These are phyloP conservation scores for Scalopus aquaticus DNA, from an alignment of 2,113 vertebrate genomes.

Conservation along the genomic window DNA sequence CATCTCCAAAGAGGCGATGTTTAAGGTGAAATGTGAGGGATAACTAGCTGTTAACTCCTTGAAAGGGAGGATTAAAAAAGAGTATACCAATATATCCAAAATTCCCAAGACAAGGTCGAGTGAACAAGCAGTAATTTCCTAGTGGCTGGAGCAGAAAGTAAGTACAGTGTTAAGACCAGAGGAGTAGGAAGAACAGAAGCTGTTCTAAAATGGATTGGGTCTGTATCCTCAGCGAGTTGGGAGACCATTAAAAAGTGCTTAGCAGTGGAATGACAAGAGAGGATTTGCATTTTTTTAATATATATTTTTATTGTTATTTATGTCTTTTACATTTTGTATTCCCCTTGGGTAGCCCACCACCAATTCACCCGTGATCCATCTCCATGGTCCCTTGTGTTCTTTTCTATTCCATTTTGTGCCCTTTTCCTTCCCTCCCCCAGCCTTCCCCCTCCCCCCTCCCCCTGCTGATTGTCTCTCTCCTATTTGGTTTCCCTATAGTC, in stretches of 20 bases:
- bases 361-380: no score
- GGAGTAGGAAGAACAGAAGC: neutral
- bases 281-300: no score
- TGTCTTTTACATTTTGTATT: no score
- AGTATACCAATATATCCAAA: neutral
- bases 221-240: neutral
- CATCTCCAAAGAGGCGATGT: fast-evolving
- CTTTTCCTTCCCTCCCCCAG: no score
- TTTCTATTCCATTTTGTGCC: no score
- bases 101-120: neutral
- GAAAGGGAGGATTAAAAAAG: neutral
- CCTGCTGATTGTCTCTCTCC: no score
- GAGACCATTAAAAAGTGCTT: neutral
- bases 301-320: no score
- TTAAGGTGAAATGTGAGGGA: neutral
- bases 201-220: neutral
- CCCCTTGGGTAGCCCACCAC: no score
- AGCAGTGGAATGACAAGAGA: neutral
- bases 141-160: neutral
- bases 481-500: no score
- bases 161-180: no score
- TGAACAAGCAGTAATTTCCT: neutral
- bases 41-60: neutral
- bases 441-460: no score
- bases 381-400: no score